phyloP scores from a whole-genome alignment of 2,888 invertebrate genomes.

The Hipparchia semele region DNA sequence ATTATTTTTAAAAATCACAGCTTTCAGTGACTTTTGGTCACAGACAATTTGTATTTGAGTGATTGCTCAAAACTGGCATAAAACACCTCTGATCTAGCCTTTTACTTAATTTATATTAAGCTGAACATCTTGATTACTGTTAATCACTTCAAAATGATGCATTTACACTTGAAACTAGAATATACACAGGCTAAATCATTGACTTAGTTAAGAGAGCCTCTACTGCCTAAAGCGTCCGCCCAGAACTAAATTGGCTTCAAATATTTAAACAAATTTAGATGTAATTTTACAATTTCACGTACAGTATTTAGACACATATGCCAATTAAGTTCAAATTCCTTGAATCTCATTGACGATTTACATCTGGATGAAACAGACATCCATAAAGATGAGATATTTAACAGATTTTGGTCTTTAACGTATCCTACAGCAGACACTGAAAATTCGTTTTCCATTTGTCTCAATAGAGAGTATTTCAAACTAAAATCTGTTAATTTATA shows the following conservation, averaged over 20 bases:
- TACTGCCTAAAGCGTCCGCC: constrained; percentile 22
- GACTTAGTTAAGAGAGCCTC: neutral
- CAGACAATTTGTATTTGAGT: constrained; percentile 28
- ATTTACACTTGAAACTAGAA: constrained; percentile 37
- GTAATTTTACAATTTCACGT: constrained; percentile 11
- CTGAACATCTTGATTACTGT: constrained; percentile 38
- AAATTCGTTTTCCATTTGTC: neutral
- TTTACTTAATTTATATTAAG: constrained; percentile 43
- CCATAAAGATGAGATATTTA: constrained; percentile 10
- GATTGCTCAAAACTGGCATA: constrained; percentile 39
- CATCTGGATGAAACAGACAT: constrained; percentile 10
- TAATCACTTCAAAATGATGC: constrained; percentile 32
- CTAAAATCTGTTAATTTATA: constrained; percentile 10
- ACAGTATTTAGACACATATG: constrained; percentile 14
- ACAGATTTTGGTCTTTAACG: constrained; percentile 4
- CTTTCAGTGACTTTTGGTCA: constrained; percentile 38
- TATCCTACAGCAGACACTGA: neutral
- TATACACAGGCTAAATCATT: constrained; percentile 5
- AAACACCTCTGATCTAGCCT: constrained; percentile 41
- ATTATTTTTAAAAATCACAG: constrained; percentile 33
- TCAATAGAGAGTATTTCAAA: neutral
- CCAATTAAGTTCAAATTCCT: constrained; percentile 21
- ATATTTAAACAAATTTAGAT: constrained; percentile 17
- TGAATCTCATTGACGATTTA: constrained; percentile 5
- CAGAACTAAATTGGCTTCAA: constrained; percentile 23